Percentiles rank a stretch among this genome's conserved stretches.
Conservation (phyloP, 2,113 vertebrate genomes). For the Setophaga kirtlandii region DNA sequence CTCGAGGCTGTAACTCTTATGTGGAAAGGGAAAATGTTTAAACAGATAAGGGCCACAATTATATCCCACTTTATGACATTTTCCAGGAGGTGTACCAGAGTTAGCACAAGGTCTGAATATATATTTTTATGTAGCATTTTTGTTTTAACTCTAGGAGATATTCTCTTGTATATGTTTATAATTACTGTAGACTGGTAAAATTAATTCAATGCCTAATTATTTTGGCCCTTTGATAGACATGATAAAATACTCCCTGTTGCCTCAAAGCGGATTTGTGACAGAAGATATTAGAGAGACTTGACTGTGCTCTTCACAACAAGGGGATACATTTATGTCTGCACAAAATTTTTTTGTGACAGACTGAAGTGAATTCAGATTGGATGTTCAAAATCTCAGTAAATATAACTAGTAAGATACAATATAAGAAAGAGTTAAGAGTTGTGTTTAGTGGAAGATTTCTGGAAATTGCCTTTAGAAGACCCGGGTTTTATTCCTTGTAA, state of each 20-base stretch:
- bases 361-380: background rate
- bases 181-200: background rate
- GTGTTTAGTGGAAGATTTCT: background rate
- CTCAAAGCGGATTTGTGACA: background rate
- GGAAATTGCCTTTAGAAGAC: background rate
- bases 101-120: background rate
- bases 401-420: background rate
- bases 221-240: background rate
- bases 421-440: background rate
- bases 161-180: background rate
- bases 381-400: background rate
- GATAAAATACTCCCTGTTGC: background rate
- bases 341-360: background rate
- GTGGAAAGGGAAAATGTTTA: background rate
- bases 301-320: background rate
- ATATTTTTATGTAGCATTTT: background rate
- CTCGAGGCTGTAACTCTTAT: background rate
- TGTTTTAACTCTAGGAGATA: background rate
- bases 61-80: background rate
- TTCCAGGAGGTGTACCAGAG: background rate
- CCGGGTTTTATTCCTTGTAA: background rate
- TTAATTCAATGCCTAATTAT: background rate
- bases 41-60: background rate
- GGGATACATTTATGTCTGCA: background rate
- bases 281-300: background rate